Percentiles rank a stretch among this genome's conserved stretches.
phyloP scores from a whole-genome alignment of 2,113 vertebrate genomes.

The Coreoperca whiteheadi region DNA sequence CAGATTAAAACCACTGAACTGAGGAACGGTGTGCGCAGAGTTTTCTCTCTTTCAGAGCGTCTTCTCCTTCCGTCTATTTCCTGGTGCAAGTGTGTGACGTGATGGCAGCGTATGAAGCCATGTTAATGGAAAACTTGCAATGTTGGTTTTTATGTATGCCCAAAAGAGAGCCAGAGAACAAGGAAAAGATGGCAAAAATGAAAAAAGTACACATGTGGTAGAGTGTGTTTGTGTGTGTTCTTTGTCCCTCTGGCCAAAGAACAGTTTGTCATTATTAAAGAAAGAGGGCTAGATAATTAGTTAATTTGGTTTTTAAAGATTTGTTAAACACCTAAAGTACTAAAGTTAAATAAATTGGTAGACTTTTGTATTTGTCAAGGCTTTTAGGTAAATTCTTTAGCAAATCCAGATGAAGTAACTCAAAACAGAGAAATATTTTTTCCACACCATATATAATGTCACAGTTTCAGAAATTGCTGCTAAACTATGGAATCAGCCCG shows the following conservation, averaged over 20 bases:
- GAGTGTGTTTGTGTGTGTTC: slow-evolving; percentile 5
- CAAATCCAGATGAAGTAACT: background rate
- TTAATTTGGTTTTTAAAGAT: slow-evolving; percentile 48
- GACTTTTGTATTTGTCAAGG: background rate
- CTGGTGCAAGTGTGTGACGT: slow-evolving; percentile 61
- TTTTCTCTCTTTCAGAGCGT: slow-evolving; percentile 25
- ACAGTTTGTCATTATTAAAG: slow-evolving; percentile 28
- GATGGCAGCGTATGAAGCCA: slow-evolving; percentile 54
- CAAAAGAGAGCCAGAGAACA: slow-evolving; percentile 27
- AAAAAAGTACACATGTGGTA: slow-evolving; percentile 20
- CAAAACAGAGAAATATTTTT: background rate
- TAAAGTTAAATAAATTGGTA: slow-evolving; percentile 1
- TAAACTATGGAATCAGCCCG: no score
- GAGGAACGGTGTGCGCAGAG: slow-evolving; percentile 62
- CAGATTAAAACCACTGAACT: slow-evolving; percentile 78
- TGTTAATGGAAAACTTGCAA: slow-evolving; percentile 76
- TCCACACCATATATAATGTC: background rate
- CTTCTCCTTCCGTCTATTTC: slow-evolving; percentile 38
- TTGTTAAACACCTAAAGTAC: slow-evolving; percentile 23
- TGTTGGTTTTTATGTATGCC: slow-evolving; percentile 54
- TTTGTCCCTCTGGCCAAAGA: slow-evolving; percentile 39
- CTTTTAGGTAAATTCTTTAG: background rate
- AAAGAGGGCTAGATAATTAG: slow-evolving; percentile 6
- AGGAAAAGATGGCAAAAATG: slow-evolving; percentile 16
- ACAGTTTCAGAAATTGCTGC: background rate